Evolutionary conservation across 2,888 invertebrate genomes (phyloP).

Genomic region (Heliconius ismenius): DNA sequence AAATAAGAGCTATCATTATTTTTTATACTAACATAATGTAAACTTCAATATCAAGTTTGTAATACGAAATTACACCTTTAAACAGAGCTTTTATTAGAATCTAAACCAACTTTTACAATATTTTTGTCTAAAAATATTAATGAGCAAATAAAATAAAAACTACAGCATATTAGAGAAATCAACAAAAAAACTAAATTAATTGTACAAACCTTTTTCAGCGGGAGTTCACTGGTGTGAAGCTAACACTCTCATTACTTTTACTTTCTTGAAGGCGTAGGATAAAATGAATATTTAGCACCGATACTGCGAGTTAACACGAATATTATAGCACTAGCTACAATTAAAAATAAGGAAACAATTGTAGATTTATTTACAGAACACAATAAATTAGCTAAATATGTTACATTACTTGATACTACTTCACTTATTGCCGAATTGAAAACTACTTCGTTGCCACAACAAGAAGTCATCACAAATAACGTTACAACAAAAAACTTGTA

Average conservation of each 20-base stretch:
- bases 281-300: slow-evolving; percentile 39
- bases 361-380: slow-evolving; percentile 57
- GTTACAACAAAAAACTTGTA: slow-evolving; percentile 44
- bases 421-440: slow-evolving; percentile 70
- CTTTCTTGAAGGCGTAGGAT: slow-evolving; percentile 47
- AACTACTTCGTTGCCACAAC: slow-evolving; percentile 74
- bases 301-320: slow-evolving; percentile 49
- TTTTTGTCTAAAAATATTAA: not conserved
- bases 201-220: slow-evolving; percentile 55
- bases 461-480: slow-evolving; percentile 74
- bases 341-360: slow-evolving; percentile 56
- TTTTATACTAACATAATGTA: not conserved
- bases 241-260: slow-evolving; percentile 56
- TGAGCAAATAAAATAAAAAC: not conserved
- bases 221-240: slow-evolving; percentile 51
- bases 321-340: slow-evolving; percentile 53
- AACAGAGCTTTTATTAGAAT: not conserved
- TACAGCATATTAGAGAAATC: not conserved
- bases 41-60: not conserved
- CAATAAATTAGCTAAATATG: slow-evolving; percentile 61
- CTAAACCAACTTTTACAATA: not conserved
- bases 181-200: not conserved
- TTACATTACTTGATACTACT: slow-evolving; percentile 66
- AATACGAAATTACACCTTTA: not conserved
- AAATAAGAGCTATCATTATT: not conserved